Evolutionary conservation across 2,888 invertebrate species (phyloP).

Genomic region (Tuta absoluta): DNA sequence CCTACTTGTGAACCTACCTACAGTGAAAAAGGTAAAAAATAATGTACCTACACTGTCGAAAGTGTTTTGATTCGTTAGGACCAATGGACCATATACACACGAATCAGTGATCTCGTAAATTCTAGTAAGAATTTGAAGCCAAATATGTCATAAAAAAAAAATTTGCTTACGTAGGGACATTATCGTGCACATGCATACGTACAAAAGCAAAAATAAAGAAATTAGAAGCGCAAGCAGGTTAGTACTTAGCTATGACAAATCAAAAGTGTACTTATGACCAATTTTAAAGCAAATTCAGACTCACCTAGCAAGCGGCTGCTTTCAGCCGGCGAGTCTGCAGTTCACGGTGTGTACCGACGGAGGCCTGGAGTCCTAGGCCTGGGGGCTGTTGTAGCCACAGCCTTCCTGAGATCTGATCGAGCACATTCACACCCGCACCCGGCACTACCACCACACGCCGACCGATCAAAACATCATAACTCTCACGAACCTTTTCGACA

Average conservation of each 20-base stretch:
- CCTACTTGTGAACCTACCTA: too few relatives aligned
- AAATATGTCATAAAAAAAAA: too few relatives aligned
- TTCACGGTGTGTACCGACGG: slow-evolving; percentile 43
- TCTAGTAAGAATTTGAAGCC: too few relatives aligned
- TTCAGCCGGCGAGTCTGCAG: slow-evolving; percentile 41
- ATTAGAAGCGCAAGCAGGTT: slow-evolving; percentile 26
- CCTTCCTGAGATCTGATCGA: slow-evolving; percentile 57
- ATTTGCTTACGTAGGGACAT: too few relatives aligned
- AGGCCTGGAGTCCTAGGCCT: slow-evolving; percentile 42
- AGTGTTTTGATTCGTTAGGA: too few relatives aligned
- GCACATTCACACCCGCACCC: slow-evolving; percentile 63
- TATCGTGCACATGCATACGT: too few relatives aligned
- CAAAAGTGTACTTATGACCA: slow-evolving; percentile 36
- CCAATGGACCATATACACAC: too few relatives aligned
- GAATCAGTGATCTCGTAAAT: too few relatives aligned
- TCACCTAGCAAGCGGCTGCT: slow-evolving; percentile 69
- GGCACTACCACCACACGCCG: slow-evolving; percentile 73
- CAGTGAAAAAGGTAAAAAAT: too few relatives aligned
- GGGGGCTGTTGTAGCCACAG: slow-evolving; percentile 51
- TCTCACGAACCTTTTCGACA: slow-evolving; percentile 76
- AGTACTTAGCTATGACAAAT: too few relatives aligned
- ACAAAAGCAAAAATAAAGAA: too few relatives aligned
- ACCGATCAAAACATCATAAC: slow-evolving; percentile 77
- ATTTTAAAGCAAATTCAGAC: slow-evolving; percentile 50
- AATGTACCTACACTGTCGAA: too few relatives aligned